These are phyloP conservation scores for Drosophila anomelani DNA, from an alignment of 2,888 invertebrate species.

Conservation along the genomic window DNA sequence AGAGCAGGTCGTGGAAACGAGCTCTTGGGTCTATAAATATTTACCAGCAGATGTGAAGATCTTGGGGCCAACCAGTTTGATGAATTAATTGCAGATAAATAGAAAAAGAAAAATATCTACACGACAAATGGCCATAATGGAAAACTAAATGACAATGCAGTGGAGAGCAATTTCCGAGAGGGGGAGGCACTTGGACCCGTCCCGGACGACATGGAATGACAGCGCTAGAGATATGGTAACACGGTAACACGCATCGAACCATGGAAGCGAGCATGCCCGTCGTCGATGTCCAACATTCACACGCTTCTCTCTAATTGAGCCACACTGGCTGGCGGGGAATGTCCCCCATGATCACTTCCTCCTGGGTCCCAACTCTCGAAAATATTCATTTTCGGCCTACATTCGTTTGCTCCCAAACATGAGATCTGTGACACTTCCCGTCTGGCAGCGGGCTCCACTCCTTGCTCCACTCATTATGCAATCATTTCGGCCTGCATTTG, in stretches of 20 bases:
- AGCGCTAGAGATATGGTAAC: conserved; percentile 53
- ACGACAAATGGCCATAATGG: conserved; percentile 66
- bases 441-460: conserved; percentile 27
- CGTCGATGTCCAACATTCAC: conserved; percentile 59
- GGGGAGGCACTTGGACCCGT: neutral
- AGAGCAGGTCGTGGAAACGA: conserved; percentile 30
- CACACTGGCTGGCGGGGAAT: conserved; percentile 4
- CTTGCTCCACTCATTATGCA: conserved; percentile 41
- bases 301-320: conserved; percentile 62
- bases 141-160: conserved; percentile 55
- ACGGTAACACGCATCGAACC: conserved; percentile 70
- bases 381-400: conserved; percentile 45
- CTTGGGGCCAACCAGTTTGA: conserved; percentile 39
- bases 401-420: conserved; percentile 16
- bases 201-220: conserved; percentile 45
- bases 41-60: conserved; percentile 31
- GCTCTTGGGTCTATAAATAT: conserved; percentile 40
- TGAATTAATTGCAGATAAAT: conserved; percentile 51
- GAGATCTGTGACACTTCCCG: conserved; percentile 63
- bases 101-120: conserved; percentile 65
- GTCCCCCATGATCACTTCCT: conserved; percentile 7
- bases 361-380: conserved; percentile 25
- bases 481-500: conserved; percentile 27
- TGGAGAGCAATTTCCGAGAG: conserved; percentile 64
- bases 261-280: conserved; percentile 38